Base-by-base conservation (phyloP, 23 tunicate species). In the Halocynthia aurantium region DNA sequence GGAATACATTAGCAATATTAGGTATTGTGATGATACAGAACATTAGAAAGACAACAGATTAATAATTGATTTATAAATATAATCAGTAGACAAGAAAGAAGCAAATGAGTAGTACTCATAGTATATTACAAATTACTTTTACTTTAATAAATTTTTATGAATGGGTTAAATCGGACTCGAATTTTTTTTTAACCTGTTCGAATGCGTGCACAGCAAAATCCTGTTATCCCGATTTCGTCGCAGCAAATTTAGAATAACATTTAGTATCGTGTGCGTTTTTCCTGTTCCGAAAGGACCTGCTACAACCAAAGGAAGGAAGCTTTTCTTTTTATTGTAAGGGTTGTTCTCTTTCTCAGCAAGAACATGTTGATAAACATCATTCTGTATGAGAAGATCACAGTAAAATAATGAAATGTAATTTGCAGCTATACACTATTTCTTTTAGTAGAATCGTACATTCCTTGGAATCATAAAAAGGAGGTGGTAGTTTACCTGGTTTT, bases 261-360 rank as follows among this genome's bases (percentile, higher is more conserved):
- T 55, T 51, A 50, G 58, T 6, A 86, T 81, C 20, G 91, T 86
- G 76, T 80, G 84, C 40, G 85, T 86, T 60, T 86, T 86, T 49
- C 91, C 91, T 6, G 91, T 86, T 20, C 91, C 91, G 58, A 86
- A 86, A n/a, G 91, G 85, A 7, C 91, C 91, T 57, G 66, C 78
- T 8, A 81, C 85, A 8, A 81, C 76, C 67, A 86, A 61, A 10
- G 78, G 78, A n/a, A 65, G 78, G 56, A n/a, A 74, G 22, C 55
- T 6, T 55, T 74, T 74, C 15, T 55, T 74, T 19, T 53, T n/a
- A 31, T 31, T 31, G 44, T 31, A 31, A 54, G 62, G 67, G 15
- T 53, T 54, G 18, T 52, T 56, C 18, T 54, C 11, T 18, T 74
- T 74, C 78, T 5, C 20, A 54, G 64, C 57, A 49, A 53, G 78